A percentile compares a stretch with the other conserved stretches of the same genome.
Evolutionary conservation across 2,888 invertebrate species (phyloP).

Genomic region (Pachymerium ferrugineum): DNA sequence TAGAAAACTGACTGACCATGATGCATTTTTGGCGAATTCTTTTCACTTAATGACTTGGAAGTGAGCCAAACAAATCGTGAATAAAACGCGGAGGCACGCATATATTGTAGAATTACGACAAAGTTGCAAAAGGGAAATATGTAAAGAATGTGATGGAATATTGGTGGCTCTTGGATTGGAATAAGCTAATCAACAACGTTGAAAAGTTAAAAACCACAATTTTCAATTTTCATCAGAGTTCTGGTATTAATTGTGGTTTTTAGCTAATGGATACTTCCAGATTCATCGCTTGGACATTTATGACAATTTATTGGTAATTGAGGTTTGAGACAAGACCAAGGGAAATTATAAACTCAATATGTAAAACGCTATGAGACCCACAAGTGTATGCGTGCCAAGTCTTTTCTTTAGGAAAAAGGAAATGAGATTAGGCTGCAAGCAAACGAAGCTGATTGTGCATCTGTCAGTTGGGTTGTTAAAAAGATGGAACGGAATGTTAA

Average conservation of each 20-base stretch:
- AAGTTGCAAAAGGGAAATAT: background rate
- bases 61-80: background rate
- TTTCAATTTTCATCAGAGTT: background rate
- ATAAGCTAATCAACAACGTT: background rate
- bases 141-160: background rate
- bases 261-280: background rate
- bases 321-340: background rate
- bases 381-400: background rate
- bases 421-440: background rate
- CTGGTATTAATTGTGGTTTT: background rate
- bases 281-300: background rate
- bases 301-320: background rate
- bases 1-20: background rate
- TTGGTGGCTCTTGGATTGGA: background rate
- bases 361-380: background rate
- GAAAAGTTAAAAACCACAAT: constrained; percentile 3
- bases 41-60: background rate
- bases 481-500: background rate
- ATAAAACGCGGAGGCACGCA: background rate
- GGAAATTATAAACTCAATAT: background rate
- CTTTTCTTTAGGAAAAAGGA: background rate
- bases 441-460: background rate
- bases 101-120: background rate
- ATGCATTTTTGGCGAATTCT: background rate
- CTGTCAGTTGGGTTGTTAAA: background rate